Base-by-base conservation (phyloP, 2,113 vertebrate genomes). In the Pseudonaja textilis region DNA sequence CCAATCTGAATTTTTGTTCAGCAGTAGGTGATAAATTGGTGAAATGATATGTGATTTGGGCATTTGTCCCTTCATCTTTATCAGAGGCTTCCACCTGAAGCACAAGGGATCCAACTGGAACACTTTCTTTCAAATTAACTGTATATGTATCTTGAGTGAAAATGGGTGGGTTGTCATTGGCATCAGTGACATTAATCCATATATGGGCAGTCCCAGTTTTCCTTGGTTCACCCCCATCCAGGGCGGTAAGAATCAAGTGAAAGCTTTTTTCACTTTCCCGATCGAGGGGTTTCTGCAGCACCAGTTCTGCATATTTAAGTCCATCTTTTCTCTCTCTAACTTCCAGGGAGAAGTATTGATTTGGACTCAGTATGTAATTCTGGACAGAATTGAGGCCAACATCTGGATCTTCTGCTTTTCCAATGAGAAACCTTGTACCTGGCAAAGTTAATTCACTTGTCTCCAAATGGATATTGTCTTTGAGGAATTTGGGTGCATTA, bases 111-210 rank as follows among this genome's bases (percentile, higher is more conserved):
- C 97, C 97, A 1, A 93, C 93, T 0, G 97, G 95, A 0, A 94
- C 89, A 34, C 96, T 96, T 94, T 98, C 98, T 1, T n/a, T 86
- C 52, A 98, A 87, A 54, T 95, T 97, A 57, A 97, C 95, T 8
- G 57, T 97, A 87, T 97, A 98, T n/a, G 95, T 88, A 1, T 97
- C 96, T 89, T 96, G 96, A 26, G 93, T 94, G 94, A 98, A 98
- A 45, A 97, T 93, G 0, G 98, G 97, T 47, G 96, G 91, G 34
- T 98, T 98, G 87, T 98, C 98, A 34, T 98, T 98, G 20, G 56
- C 94, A 90, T 98, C 98, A 1, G 96, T 95, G 25, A 98, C 96
- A 69, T 96, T 97, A 47, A 98, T 94, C 87, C 90, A 94, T 45
- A 98, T 97, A 45, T 95, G 95, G 25, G 96, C 92, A 7, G 96